A percentile compares a stretch with the other conserved stretches of the same genome.
phyloP scores from a whole-genome alignment of 2,113 vertebrate genomes.

The Lophius piscatorius region DNA sequence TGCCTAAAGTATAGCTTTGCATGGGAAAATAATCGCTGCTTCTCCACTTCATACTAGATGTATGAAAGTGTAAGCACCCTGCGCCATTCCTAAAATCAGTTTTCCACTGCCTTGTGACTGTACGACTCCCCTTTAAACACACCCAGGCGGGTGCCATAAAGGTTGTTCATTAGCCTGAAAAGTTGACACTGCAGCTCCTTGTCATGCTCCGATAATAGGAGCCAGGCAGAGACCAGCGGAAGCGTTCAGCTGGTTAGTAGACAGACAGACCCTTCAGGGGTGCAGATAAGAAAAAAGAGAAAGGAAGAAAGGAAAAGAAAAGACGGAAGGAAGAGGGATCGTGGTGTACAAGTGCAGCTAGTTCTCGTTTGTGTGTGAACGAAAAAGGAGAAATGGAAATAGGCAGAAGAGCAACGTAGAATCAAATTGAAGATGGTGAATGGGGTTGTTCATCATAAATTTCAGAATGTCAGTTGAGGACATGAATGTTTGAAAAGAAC shows the following conservation, averaged over 20 bases:
- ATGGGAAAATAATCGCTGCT: constrained; percentile 66
- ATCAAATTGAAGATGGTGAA: neutral
- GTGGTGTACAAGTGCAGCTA: constrained; percentile 27
- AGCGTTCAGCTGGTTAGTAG: constrained; percentile 63
- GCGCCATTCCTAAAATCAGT: constrained; percentile 70
- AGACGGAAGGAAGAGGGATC: constrained; percentile 14
- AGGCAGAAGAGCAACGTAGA: neutral
- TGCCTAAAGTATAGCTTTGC: constrained; percentile 57
- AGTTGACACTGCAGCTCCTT: constrained; percentile 73
- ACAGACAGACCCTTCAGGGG: constrained; percentile 60
- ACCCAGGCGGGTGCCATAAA: constrained; percentile 69
- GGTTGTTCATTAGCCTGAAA: constrained; percentile 78
- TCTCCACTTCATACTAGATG: constrained; percentile 59
- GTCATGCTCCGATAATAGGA: constrained; percentile 77
- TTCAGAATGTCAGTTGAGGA: neutral
- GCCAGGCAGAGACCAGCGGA: constrained; percentile 55
- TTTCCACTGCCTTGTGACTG: constrained; percentile 55
- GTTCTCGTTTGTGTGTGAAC: constrained; percentile 23
- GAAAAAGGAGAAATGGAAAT: constrained; percentile 4
- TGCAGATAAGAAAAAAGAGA: constrained; percentile 54
- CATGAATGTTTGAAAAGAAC: neutral
- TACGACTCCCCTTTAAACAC: constrained; percentile 61
- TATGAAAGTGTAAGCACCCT: constrained; percentile 58
- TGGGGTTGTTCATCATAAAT: neutral
- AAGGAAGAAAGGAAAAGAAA: constrained; percentile 28